A percentile compares a stretch with the other conserved stretches of the same genome.
phyloP scores from a whole-genome alignment of 2,113 vertebrate genomes.

The Aviceda subcristata region DNA sequence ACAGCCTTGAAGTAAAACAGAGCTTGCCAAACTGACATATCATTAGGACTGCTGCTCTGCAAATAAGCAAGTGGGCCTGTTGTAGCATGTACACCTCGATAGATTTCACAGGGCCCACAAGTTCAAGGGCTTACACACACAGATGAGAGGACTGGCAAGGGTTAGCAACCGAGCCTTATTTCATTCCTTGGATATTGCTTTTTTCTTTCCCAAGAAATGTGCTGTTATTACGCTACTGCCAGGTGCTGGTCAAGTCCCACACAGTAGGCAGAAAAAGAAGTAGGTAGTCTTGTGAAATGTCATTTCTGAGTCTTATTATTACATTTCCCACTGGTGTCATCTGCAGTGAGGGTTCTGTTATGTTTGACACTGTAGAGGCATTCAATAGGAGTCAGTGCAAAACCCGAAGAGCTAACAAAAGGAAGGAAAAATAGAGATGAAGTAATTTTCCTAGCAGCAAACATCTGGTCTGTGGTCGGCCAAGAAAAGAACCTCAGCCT shows the following conservation, averaged over 20 bases:
- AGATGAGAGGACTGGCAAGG: neutral
- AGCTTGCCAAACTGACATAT: neutral
- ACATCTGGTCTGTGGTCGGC: conserved; percentile 51
- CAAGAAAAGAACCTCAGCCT: conserved; percentile 18
- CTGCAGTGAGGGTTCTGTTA: neutral
- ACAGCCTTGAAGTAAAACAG: neutral
- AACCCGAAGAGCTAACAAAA: conserved; percentile 46
- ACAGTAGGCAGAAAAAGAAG: neutral
- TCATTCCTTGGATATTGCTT: neutral
- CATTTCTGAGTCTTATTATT: neutral
- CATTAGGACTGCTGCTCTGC: neutral
- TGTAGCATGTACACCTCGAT: neutral
- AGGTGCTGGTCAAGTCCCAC: neutral
- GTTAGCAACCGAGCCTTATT: neutral
- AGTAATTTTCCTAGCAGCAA: conserved; percentile 47
- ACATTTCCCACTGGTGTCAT: conserved; percentile 1
- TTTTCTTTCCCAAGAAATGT: neutral
- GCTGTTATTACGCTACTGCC: neutral
- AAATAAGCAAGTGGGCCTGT: neutral
- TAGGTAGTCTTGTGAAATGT: neutral
- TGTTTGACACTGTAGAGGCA: conserved; percentile 6
- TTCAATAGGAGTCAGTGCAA: conserved; percentile 14
- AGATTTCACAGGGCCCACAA: neutral
- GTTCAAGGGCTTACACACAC: neutral
- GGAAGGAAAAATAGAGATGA: conserved; percentile 35